Evolutionary conservation across 2,113 vertebrate genomes (phyloP), one percentile per base, ranked within the genome.

Genomic region (Tragelaphus strepsiceros): DNA sequence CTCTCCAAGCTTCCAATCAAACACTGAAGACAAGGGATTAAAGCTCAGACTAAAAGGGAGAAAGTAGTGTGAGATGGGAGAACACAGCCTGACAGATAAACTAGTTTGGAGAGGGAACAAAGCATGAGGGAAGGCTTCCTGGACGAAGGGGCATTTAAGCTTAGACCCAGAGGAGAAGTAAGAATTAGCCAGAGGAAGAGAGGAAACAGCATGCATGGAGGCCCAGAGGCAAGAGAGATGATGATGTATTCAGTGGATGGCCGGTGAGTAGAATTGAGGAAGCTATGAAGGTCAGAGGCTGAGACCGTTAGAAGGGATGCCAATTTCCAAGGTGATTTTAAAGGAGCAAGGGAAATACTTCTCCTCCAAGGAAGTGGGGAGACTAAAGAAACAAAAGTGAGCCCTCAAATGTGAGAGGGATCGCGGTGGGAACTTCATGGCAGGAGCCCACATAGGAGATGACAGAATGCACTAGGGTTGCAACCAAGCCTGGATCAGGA

Each of bases 351-450:
- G 30, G 32, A 86, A 89, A 43, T 67, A 24, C 82, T 39, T 32
- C 87, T 54, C 43, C 81, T 93, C 43, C 13, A 54, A 96, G 43
- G 74, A 83, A 59, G 22, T 83, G 35, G 80, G 91, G 59, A 90
- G 64, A 62, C 4, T 3, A 56, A 43, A 16, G 58, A 77, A 78
- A 13, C 7, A 26, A 58, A 96, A 59, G 78, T 14, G 35, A 64
- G 24, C 12, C 26, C 53, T 56, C 15, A 16, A 1, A 67, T 26
- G 13, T 58, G 53, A 59, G 32, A 56, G 26, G 26, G 81, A 7
- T 28, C 7, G 26, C 0, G 15, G 2, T 22, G 58, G 12, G 15
- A 2, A 13, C 49, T 17, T n/a, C 7, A 0, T 4, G 16, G 35
- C 10, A 26, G 13, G 56, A 81, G 10, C 21, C 77, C 35, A 26